Conservation (phyloP, 2,113 vertebrate species). For the Scortum barcoo region DNA sequence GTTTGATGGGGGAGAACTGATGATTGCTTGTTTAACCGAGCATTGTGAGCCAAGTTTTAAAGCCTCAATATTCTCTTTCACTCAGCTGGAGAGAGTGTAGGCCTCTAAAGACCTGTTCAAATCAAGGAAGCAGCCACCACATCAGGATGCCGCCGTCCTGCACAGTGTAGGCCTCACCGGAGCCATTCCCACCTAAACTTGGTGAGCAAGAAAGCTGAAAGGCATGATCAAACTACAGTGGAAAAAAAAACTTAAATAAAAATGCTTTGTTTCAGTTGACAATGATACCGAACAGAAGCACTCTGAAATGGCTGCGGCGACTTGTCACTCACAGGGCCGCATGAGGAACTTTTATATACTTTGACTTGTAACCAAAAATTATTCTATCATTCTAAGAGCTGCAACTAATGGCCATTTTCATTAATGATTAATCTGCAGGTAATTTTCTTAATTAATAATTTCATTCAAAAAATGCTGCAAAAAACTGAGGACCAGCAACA, state of each 20-base stretch:
- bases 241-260: neutral
- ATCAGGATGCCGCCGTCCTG: neutral
- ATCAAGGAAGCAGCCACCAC: neutral
- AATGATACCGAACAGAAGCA: neutral
- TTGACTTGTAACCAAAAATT: neutral
- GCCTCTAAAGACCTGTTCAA: neutral
- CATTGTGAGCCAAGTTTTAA: neutral
- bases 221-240: neutral
- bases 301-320: neutral
- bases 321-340: neutral
- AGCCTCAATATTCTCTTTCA: neutral
- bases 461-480: neutral
- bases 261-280: neutral
- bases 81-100: neutral
- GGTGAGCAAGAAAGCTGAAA: neutral
- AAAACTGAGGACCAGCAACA: neutral
- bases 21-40: neutral
- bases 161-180: neutral
- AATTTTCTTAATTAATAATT: neutral
- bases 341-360: neutral
- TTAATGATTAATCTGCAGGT: neutral
- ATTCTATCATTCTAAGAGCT: neutral
- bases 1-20: neutral
- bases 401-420: neutral
- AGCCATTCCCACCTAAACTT: neutral